Conservation (phyloP, 2,797 vertebrate genomes). For the Coregonus ussuriensis region DNA sequence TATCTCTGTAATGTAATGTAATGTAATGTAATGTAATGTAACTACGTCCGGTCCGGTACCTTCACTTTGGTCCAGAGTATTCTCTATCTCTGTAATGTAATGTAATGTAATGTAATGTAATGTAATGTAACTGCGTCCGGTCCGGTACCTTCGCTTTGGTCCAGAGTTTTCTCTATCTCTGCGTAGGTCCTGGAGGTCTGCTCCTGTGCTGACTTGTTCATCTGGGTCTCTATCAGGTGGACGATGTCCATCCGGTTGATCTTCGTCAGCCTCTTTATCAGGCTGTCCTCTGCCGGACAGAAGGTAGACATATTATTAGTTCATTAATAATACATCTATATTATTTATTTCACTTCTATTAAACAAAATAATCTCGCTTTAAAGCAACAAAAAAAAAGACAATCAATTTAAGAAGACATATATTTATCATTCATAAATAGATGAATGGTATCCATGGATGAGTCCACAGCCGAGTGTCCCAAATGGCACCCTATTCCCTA, state of each 20-base stretch:
- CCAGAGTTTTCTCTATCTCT: slow-evolving; percentile 91
- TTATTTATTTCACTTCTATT: too few relatives aligned
- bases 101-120: too few relatives aligned
- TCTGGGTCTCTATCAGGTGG: slow-evolving; percentile 91
- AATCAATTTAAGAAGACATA: slow-evolving; percentile 24
- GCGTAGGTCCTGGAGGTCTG: slow-evolving; percentile 83
- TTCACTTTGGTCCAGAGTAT: slow-evolving; percentile 93
- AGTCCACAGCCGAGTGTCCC: too few relatives aligned
- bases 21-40: too few relatives aligned
- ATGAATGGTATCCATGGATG: too few relatives aligned
- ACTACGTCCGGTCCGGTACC: slow-evolving; percentile 66
- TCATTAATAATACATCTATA: not conserved
- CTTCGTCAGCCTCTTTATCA: slow-evolving; percentile 91
- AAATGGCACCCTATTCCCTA: not conserved
- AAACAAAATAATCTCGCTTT: too few relatives aligned
- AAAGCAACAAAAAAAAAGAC: slow-evolving; percentile 33
- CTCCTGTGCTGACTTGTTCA: slow-evolving; percentile 81
- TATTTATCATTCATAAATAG: not conserved
- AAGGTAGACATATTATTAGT: slow-evolving; percentile 6
- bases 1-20: too few relatives aligned
- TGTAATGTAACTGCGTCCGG: too few relatives aligned
- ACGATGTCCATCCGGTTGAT: slow-evolving; percentile 99
- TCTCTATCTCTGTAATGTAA: slow-evolving; percentile 74
- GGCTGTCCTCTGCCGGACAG: slow-evolving; percentile 78
- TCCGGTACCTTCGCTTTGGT: slow-evolving; percentile 39